Conservation (phyloP, 2,797 vertebrate species). For the Bovichtus diacanthus region DNA sequence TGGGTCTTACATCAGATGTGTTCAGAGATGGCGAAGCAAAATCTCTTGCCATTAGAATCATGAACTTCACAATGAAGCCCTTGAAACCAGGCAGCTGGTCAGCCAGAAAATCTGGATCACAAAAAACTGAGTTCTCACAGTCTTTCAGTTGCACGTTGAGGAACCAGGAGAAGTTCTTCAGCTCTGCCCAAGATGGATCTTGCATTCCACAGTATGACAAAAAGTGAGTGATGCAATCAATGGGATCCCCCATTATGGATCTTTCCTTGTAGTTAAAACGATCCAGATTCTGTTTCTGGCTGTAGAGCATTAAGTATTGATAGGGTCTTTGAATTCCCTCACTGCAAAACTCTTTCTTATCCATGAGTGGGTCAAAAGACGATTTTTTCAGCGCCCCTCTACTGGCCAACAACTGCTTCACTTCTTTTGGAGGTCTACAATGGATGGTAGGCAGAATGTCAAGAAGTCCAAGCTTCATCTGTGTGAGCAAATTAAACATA, state of each 20-base stretch:
- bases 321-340: conserved; percentile 86
- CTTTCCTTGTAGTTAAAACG: conserved; percentile 71
- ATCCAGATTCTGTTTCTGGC: conserved; percentile 71
- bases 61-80: conserved; percentile 86
- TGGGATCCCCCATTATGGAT: conserved; percentile 57
- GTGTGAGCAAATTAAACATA: conserved; percentile 37
- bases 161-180: conserved; percentile 87
- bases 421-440: conserved; percentile 79
- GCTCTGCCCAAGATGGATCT: conserved; percentile 87
- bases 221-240: conserved; percentile 81
- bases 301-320: conserved; percentile 82
- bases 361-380: conserved; percentile 80
- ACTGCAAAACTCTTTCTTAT: conserved; percentile 77
- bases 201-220: conserved; percentile 79
- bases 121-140: conserved; percentile 86
- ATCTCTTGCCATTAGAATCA: conserved; percentile 87
- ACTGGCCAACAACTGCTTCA: conserved; percentile 58
- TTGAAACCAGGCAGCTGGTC: conserved; percentile 83
- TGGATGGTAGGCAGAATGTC: conserved; percentile 82
- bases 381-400: background rate
- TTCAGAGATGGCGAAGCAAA: conserved; percentile 86
- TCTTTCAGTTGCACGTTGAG: conserved; percentile 86
- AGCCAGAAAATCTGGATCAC: conserved; percentile 78
- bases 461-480: conserved; percentile 79
- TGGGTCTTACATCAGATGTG: conserved; percentile 80